phyloP scores from a whole-genome alignment of 2,888 invertebrate species.

The Agriopis marginaria region DNA sequence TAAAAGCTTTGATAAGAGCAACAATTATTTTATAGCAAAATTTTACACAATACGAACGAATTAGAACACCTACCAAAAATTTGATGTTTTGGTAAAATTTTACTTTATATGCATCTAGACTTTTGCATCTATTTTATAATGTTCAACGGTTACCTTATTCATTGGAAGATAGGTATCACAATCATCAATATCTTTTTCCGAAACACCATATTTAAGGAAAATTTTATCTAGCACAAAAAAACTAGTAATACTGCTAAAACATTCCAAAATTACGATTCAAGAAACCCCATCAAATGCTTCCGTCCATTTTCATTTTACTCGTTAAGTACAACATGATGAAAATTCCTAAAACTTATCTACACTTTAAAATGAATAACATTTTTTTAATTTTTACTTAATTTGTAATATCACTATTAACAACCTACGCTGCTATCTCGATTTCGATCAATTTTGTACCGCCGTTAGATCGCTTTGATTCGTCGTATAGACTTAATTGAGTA shows the following conservation, averaged over 20 bases:
- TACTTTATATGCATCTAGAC: background rate
- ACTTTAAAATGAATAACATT: slow-evolving; percentile 82
- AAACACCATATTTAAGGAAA: slow-evolving; percentile 27
- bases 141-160: slow-evolving; percentile 10
- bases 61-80: slow-evolving; percentile 12
- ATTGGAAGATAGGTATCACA: slow-evolving; percentile 27
- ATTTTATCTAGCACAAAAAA: slow-evolving; percentile 23
- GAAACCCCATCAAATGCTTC: slow-evolving; percentile 52
- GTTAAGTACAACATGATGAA: slow-evolving; percentile 76
- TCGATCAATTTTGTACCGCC: slow-evolving; percentile 52
- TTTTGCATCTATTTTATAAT: slow-evolving; percentile 1
- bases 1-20: slow-evolving; percentile 78
- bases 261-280: slow-evolving; percentile 57
- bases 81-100: slow-evolving; percentile 20
- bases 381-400: slow-evolving; percentile 77
- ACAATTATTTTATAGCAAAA: slow-evolving; percentile 57
- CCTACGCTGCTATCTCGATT: slow-evolving; percentile 80
- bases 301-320: slow-evolving; percentile 51
- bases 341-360: slow-evolving; percentile 80
- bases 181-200: slow-evolving; percentile 13
- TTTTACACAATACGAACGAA: slow-evolving; percentile 25
- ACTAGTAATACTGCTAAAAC: slow-evolving; percentile 68
- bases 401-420: slow-evolving; percentile 85
- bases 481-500: background rate
- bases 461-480: slow-evolving; percentile 24